phyloP scores from a whole-genome alignment of 2,797 vertebrate species.

The Poeciliopsis paucimaculata region DNA sequence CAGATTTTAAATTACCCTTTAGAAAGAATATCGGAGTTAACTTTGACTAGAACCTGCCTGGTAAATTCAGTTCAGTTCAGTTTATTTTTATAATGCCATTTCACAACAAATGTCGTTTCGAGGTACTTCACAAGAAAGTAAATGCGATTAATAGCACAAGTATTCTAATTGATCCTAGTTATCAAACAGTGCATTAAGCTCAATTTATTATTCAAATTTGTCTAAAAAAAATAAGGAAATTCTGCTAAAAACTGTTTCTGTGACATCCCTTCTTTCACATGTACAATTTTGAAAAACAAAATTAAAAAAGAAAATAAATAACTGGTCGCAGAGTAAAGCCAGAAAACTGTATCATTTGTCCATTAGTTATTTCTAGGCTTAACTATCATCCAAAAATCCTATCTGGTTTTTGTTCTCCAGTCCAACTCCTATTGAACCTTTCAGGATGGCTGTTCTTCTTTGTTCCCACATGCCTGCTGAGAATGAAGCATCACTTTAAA shows the following conservation, averaged over 20 bases:
- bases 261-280: not conserved
- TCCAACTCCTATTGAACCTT: not conserved
- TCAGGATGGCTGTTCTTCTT: not conserved
- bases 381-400: not conserved
- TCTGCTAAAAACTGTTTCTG: not conserved
- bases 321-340: not conserved
- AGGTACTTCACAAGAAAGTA: too few species aligned
- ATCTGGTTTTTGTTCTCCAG: not conserved
- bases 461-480: not conserved
- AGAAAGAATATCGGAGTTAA: not conserved
- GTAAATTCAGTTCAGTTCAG: not conserved
- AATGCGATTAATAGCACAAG: too few species aligned
- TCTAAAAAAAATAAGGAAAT: too few species aligned
- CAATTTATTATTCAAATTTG: too few species aligned
- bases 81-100: too few species aligned
- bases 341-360: not conserved
- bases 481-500: not conserved
- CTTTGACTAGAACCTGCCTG: not conserved
- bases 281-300: not conserved
- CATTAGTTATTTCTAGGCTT: not conserved
- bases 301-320: not conserved
- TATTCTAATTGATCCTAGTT: too few species aligned
- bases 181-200: too few species aligned
- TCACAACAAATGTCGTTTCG: too few species aligned
- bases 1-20: not conserved